These are phyloP conservation scores for Noctua janthina DNA, from an alignment of 2,888 invertebrate species.

Conservation along the genomic window DNA sequence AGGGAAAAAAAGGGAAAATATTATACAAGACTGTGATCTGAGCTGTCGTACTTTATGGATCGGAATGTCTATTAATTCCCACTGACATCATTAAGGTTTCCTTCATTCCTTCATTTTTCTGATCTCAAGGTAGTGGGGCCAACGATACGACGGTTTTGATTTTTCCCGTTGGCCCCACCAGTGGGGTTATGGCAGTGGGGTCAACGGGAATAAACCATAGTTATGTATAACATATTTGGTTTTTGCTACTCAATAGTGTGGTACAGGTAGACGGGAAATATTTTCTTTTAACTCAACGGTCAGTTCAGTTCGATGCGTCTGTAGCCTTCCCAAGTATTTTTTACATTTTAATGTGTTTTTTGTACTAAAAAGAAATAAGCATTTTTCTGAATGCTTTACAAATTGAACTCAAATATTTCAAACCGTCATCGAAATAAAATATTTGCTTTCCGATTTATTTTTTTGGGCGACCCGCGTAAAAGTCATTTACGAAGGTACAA, in stretches of 20 bases:
- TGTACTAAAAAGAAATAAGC: background rate
- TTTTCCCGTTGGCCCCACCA: too few relatives aligned
- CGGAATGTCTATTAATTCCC: too few relatives aligned
- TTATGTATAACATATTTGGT: background rate
- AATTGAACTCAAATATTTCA: slow-evolving; percentile 6
- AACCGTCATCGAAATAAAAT: slow-evolving; percentile 24
- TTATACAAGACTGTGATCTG: too few relatives aligned
- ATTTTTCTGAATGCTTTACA: background rate
- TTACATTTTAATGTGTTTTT: background rate
- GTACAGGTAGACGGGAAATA: too few relatives aligned
- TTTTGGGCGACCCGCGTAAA: slow-evolving; percentile 9
- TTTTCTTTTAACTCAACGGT: background rate
- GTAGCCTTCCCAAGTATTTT: background rate
- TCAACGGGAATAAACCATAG: too few relatives aligned
- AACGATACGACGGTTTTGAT: too few relatives aligned
- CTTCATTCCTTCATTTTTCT: too few relatives aligned
- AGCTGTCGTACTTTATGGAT: too few relatives aligned
- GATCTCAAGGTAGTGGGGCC: too few relatives aligned
- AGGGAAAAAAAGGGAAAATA: too few relatives aligned
- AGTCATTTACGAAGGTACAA: slow-evolving; percentile 41
- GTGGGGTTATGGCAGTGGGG: too few relatives aligned
- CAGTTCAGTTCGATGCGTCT: background rate
- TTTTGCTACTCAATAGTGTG: background rate
- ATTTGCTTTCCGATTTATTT: background rate
- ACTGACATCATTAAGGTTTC: too few relatives aligned